Evolutionary conservation across 2,797 vertebrate species (phyloP).

Genomic region (Austrolebias charrua): DNA sequence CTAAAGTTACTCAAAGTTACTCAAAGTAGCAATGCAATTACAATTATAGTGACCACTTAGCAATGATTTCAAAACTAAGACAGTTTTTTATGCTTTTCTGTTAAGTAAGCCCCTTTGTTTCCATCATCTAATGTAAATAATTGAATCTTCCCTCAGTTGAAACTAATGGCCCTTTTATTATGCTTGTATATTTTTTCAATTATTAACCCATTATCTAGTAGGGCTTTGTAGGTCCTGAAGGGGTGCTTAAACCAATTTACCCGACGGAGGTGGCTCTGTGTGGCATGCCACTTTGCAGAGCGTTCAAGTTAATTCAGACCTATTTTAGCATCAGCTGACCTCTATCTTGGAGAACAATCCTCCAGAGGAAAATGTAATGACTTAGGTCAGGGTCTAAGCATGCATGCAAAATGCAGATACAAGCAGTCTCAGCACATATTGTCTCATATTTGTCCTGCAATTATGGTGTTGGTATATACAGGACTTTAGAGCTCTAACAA

Average conservation of each 20-base stretch:
- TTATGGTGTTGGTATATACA: slow-evolving; percentile 43
- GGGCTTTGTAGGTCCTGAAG: slow-evolving; percentile 37
- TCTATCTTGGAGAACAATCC: slow-evolving; percentile 50
- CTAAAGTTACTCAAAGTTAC: too few species aligned
- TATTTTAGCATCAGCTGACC: slow-evolving; percentile 53
- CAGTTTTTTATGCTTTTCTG: slow-evolving; percentile 7
- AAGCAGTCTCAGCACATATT: slow-evolving; percentile 60
- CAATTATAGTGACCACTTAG: too few species aligned
- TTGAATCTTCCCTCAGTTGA: slow-evolving; percentile 39
- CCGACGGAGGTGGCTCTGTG: slow-evolving; percentile 44
- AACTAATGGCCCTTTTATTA: slow-evolving; percentile 55
- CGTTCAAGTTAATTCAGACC: slow-evolving; percentile 60
- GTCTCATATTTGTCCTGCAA: slow-evolving; percentile 45
- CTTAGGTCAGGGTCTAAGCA: slow-evolving; percentile 49
- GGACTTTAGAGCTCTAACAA: not conserved
- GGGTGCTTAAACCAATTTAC: slow-evolving; percentile 42
- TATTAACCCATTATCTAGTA: slow-evolving; percentile 56
- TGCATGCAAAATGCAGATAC: slow-evolving; percentile 39
- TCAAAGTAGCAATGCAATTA: too few species aligned
- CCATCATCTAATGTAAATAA: slow-evolving; percentile 40
- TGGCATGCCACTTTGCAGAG: slow-evolving; percentile 42
- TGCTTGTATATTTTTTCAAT: slow-evolving; percentile 60
- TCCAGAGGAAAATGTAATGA: slow-evolving; percentile 60
- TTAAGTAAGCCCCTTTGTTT: slow-evolving; percentile 6
- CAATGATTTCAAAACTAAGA: slow-evolving; percentile 5